These are phyloP conservation scores for Morelia viridis DNA, from an alignment of 2,797 vertebrate genomes.

Conservation along the genomic window DNA sequence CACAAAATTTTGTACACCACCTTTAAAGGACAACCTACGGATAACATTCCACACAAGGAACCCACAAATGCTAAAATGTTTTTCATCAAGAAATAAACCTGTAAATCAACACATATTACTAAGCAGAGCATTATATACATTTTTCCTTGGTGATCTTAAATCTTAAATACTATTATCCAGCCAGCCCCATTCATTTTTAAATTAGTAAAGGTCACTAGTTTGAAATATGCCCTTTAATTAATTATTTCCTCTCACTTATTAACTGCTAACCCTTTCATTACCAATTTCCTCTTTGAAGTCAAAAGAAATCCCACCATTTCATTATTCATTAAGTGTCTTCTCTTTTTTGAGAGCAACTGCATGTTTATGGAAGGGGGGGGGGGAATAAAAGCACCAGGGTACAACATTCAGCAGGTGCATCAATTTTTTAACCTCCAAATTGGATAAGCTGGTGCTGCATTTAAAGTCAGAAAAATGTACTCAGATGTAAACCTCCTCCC, in stretches of 20 bases:
- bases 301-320: not conserved
- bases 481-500: not conserved
- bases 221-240: conserved; percentile 11
- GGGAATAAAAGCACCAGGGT: not conserved
- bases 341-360: not conserved
- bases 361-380: not conserved
- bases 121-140: not conserved
- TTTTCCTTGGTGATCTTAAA: not conserved
- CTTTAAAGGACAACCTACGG: not conserved
- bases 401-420: not conserved
- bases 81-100: not conserved
- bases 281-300: not conserved
- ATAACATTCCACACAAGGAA: not conserved
- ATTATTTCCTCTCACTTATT: not conserved
- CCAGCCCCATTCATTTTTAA: not conserved
- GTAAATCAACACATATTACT: not conserved
- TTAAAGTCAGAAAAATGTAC: not conserved
- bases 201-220: not conserved
- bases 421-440: not conserved
- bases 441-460: not conserved
- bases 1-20: not conserved
- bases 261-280: not conserved
- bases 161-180: not conserved
- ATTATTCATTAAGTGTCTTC: not conserved
- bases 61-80: not conserved